A percentile compares a stretch with the other conserved stretches of the same genome.
phyloP scores from a whole-genome alignment of 2,797 vertebrate genomes.

The Scolopax rusticola region DNA sequence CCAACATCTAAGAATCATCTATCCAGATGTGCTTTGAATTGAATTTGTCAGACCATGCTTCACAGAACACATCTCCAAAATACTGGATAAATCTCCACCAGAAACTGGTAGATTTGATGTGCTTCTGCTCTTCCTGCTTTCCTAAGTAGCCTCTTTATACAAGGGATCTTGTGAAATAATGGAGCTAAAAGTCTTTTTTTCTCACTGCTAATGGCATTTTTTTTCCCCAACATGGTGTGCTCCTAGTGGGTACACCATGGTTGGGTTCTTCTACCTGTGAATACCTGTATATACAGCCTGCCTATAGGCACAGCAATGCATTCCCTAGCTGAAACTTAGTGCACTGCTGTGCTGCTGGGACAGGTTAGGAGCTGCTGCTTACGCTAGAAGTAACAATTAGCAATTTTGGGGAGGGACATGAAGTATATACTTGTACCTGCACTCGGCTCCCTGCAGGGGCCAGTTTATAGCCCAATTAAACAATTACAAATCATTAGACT shows the following conservation, averaged over 20 bases:
- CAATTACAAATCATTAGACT: conserved; percentile 52
- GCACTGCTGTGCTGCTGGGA: background rate
- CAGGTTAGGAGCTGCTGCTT: background rate
- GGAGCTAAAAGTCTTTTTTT: background rate
- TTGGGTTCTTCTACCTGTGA: background rate
- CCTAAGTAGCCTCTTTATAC: background rate
- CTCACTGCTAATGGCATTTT: background rate
- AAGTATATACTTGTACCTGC: background rate
- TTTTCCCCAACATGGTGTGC: rapidly evolving
- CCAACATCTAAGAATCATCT: background rate
- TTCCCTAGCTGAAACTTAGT: background rate
- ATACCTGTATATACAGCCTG: rapidly evolving
- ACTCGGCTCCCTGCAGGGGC: conserved; percentile 31
- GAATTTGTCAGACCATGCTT: background rate
- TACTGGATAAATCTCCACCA: background rate
- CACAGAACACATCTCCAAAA: background rate
- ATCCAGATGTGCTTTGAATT: background rate
- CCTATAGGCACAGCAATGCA: background rate
- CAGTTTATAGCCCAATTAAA: conserved; percentile 63
- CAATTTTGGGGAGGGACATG: background rate
- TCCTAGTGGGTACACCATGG: rapidly evolving
- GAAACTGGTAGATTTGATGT: background rate
- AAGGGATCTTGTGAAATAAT: background rate
- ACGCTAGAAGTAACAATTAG: conserved; percentile 7
- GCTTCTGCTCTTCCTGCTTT: background rate